These are phyloP conservation scores for Anser cygnoides DNA, from an alignment of 2,113 vertebrate genomes.

Conservation along the genomic window DNA sequence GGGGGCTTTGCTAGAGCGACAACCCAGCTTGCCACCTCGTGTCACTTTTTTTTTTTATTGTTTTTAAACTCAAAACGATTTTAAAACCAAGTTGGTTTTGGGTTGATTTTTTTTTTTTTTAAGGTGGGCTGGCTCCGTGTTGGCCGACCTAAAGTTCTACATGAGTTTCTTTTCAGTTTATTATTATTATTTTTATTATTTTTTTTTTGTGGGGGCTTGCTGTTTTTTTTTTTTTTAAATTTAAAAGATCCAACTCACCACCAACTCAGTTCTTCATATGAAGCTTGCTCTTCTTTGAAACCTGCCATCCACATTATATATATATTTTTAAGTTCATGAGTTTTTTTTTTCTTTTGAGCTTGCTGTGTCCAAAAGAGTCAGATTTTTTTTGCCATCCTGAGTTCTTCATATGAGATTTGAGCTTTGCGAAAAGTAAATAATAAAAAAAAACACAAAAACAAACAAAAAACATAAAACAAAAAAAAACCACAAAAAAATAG, in stretches of 20 bases:
- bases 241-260: slow-evolving; percentile 72
- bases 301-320: slow-evolving; percentile 78
- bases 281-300: slow-evolving; percentile 79
- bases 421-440: slow-evolving; percentile 73
- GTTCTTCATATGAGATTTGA: slow-evolving; percentile 85
- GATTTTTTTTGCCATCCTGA: slow-evolving; percentile 73
- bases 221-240: slow-evolving; percentile 13
- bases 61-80: slow-evolving; percentile 35
- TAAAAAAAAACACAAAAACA: neutral
- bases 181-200: slow-evolving; percentile 30
- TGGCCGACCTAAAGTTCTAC: slow-evolving; percentile 66
- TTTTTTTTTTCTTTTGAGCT: slow-evolving; percentile 76
- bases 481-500: neutral
- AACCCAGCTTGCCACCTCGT: slow-evolving; percentile 73
- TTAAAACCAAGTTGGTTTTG: slow-evolving; percentile 39
- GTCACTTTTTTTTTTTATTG: neutral
- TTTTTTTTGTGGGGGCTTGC: slow-evolving; percentile 59
- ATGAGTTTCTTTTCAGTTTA: slow-evolving; percentile 59
- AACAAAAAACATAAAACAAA: neutral
- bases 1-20: slow-evolving; percentile 77
- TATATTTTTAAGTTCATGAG: slow-evolving; percentile 78
- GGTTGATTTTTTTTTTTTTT: slow-evolving; percentile 47
- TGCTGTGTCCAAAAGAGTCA: slow-evolving; percentile 81
- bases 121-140: slow-evolving; percentile 61
- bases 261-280: slow-evolving; percentile 78